Conservation (phyloP, 2,113 vertebrate genomes). For the Microcebus lehilahytsara region DNA sequence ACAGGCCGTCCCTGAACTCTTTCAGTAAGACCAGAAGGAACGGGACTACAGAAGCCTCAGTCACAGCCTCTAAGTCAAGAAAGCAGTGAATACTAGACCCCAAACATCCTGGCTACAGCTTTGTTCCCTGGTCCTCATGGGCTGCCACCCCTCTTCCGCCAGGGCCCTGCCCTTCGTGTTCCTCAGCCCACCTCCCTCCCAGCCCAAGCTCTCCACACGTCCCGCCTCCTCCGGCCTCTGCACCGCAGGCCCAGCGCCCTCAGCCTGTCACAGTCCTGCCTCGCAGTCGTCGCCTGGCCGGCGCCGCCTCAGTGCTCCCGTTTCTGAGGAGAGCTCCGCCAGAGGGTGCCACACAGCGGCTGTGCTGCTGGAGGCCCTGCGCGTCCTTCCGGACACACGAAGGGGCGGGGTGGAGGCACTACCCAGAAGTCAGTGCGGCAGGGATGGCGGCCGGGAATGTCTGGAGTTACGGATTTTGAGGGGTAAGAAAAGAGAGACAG, state of each 20-base stretch:
- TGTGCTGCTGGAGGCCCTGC: constrained; percentile 91
- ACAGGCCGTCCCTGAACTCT: neutral
- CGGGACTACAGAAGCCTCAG: neutral
- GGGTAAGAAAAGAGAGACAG: too few relatives aligned
- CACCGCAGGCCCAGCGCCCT: neutral
- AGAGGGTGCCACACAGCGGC: constrained; percentile 94
- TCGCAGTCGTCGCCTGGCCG: too few relatives aligned
- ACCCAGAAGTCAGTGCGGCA: too few relatives aligned
- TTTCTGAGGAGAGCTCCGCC: constrained; percentile 95
- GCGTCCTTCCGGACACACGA: constrained; percentile 91
- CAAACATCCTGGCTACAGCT: neutral
- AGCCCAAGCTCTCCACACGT: too few relatives aligned
- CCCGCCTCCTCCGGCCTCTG: neutral
- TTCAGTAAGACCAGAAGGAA: too few relatives aligned
- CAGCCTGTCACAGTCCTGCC: neutral
- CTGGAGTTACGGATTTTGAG: too few relatives aligned
- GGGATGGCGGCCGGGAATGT: too few relatives aligned
- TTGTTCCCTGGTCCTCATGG: neutral
- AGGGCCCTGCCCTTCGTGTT: neutral
- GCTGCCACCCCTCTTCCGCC: neutral
- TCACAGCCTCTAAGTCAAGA: neutral
- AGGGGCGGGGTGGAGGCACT: too few relatives aligned
- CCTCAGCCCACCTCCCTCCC: neutral
- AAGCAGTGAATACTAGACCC: too few relatives aligned
- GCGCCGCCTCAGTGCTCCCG: constrained; percentile 72